Conservation (phyloP, 2,113 vertebrate genomes). For the Notiomystis cincta region DNA sequence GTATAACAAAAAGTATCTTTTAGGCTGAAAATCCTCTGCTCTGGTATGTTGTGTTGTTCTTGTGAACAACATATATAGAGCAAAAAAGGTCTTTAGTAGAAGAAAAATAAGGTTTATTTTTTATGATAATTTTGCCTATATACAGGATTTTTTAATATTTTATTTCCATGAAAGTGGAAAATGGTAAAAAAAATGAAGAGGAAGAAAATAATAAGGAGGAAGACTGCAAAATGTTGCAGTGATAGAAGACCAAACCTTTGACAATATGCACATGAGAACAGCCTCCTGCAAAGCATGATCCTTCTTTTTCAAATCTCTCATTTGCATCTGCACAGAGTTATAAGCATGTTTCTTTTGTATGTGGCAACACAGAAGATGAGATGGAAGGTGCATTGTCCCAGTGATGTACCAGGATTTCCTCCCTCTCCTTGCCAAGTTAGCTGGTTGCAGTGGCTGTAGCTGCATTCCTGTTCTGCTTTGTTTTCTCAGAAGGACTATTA, state of each 20-base stretch:
- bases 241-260: background rate
- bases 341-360: background rate
- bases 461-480: background rate
- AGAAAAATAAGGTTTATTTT: fast-evolving
- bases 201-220: background rate
- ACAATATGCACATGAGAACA: background rate
- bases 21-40: background rate
- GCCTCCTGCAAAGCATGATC: background rate
- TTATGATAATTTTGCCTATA: background rate
- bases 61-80: background rate
- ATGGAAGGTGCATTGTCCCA: background rate
- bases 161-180: background rate
- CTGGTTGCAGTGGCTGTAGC: background rate
- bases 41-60: background rate
- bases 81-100: background rate
- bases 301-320: background rate
- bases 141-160: fast-evolving
- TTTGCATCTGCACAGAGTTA: background rate
- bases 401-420: background rate
- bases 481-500: background rate
- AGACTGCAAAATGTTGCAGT: background rate
- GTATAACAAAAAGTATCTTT: background rate
- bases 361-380: background rate
- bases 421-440: background rate
- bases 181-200: background rate